Conservation (phyloP, 1,140 invertebrate genomes). For the Drosophila sp. region DNA sequence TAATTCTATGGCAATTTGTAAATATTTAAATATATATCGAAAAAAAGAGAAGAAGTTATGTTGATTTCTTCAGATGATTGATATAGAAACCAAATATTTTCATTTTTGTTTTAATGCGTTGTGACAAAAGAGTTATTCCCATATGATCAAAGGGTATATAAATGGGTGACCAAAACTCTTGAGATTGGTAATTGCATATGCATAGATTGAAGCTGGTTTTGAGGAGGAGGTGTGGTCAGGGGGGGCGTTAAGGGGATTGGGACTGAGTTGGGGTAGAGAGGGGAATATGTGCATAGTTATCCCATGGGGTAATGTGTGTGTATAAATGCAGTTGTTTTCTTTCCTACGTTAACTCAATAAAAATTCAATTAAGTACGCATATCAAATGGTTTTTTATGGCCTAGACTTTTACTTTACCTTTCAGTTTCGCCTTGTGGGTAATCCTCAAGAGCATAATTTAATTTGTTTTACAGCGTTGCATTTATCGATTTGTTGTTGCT, state of each 20-base stretch:
- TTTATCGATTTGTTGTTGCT: slow-evolving; percentile 54
- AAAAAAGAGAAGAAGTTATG: too few relatives aligned
- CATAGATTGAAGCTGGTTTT: slow-evolving; percentile 8
- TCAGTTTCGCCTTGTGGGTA: slow-evolving; percentile 39
- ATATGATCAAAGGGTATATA: not conserved
- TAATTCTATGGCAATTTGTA: too few relatives aligned
- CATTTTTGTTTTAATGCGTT: not conserved
- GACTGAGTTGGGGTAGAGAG: not conserved
- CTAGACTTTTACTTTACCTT: slow-evolving; percentile 67
- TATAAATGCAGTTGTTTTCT: slow-evolving; percentile 30
- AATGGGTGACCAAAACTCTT: slow-evolving; percentile 12
- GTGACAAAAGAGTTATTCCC: not conserved
- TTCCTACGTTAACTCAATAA: slow-evolving; percentile 29
- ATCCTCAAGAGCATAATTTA: slow-evolving; percentile 60
- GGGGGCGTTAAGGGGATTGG: not conserved
- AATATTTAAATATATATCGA: too few relatives aligned
- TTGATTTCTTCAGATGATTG: too few relatives aligned
- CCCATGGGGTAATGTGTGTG: slow-evolving; percentile 1
- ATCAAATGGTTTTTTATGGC: slow-evolving; percentile 57
- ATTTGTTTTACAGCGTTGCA: slow-evolving; percentile 67
- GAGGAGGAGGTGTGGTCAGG: not conserved
- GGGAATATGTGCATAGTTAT: not conserved
- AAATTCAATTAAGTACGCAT: slow-evolving; percentile 66
- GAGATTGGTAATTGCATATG: slow-evolving; percentile 20
- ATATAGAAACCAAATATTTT: too few relatives aligned